Conservation (phyloP, 2,113 vertebrate species). For the Micromys minutus region DNA sequence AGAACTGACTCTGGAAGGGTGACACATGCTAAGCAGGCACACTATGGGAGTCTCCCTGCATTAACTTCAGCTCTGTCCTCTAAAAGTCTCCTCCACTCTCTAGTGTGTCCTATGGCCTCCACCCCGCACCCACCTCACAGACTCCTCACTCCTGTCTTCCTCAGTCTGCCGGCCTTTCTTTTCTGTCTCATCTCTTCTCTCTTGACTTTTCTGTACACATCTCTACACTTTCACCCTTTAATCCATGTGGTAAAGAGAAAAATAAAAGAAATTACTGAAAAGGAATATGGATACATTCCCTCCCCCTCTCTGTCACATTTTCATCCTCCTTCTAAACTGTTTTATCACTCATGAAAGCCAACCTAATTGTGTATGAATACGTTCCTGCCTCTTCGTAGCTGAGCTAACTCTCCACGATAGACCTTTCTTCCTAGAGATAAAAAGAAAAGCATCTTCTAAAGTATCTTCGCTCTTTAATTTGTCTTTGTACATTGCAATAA, state of each 20-base stretch:
- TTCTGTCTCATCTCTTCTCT: neutral
- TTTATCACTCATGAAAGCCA: neutral
- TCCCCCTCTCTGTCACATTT: neutral
- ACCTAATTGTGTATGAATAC: neutral
- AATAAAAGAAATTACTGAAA: neutral
- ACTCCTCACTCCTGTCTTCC: neutral
- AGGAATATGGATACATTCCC: neutral
- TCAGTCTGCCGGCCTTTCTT: neutral
- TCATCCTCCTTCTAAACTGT: neutral
- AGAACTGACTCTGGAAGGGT: no score
- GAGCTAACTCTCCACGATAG: neutral
- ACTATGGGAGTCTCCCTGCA: rapidly evolving
- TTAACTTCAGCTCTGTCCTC: neutral
- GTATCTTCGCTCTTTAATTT: neutral
- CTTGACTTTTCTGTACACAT: neutral
- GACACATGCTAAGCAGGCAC: no score
- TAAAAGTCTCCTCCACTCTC: neutral
- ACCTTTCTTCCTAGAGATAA: neutral
- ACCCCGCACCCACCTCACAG: neutral
- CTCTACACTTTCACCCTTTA: neutral
- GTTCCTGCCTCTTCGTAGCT: neutral
- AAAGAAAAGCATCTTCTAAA: neutral
- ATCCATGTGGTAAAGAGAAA: neutral
- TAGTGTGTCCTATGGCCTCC: neutral
- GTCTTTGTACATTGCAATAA: conserved; percentile 12